Percentiles rank a stretch among this genome's conserved stretches.
Evolutionary conservation across 92 coral and sea anemone genomes (phyloP).

Genomic region (Nematostella vectensis): DNA sequence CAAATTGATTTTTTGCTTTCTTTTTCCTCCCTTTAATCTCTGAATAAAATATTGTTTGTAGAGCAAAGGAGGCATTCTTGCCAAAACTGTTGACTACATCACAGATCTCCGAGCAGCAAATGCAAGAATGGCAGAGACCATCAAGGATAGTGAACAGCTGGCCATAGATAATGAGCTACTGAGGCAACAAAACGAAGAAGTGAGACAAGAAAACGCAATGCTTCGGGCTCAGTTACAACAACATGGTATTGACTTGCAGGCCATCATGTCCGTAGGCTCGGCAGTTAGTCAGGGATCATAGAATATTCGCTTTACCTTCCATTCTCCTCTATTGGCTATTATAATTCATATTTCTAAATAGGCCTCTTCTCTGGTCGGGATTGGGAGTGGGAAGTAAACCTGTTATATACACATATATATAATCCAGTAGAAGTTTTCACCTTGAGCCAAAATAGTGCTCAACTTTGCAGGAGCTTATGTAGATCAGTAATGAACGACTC

Average conservation of each 20-base stretch:
- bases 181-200: conserved; percentile 91
- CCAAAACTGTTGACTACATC: conserved; percentile 94
- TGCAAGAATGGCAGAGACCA: conserved; percentile 80
- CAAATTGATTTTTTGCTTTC: no score
- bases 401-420: no score
- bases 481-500: no score
- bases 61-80: conserved; percentile 98
- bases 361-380: no score
- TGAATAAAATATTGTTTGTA: no score
- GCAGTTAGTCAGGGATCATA: conserved; percentile 23
- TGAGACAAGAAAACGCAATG: conserved; percentile 82
- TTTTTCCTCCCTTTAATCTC: no score
- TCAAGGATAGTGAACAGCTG: conserved; percentile 86
- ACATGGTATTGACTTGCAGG: conserved; percentile 82
- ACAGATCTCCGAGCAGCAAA: conserved; percentile 74
- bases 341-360: no score
- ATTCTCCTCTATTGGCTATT: no score
- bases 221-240: conserved; percentile 88
- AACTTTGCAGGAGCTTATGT: no score
- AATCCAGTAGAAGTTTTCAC: no score
- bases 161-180: conserved; percentile 70
- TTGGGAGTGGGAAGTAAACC: no score
- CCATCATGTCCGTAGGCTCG: conserved; percentile 30
- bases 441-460: no score
- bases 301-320: conserved; percentile 9